Evolutionary conservation across 2,888 invertebrate species (phyloP), one percentile per base, ranked within the genome.

Genomic region (Colletes collaris): DNA sequence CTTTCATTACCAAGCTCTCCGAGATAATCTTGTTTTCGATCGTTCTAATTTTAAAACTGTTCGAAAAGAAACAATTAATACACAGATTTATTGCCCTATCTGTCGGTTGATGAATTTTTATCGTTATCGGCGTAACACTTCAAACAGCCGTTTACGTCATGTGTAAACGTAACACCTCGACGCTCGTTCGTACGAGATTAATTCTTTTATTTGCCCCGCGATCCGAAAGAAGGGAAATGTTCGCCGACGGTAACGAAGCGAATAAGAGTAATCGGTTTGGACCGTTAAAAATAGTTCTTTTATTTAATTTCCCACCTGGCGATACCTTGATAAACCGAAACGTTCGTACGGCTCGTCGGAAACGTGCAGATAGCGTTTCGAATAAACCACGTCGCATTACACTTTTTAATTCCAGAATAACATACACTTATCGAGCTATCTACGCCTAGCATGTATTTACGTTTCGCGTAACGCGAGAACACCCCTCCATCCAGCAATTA

Each of bases 71-170:
- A 63, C 13, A 35, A 50, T 35, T n/a, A 50, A 27, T 8, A 11
- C 16, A 13, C 44, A 27, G 49, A 49, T 27, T 19, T 8, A 50
- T 27, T 13, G 4, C 6, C 16, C 49, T 37, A 27, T 63, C 63
- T 63, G 46, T 19, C n/a, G 10, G 44, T 27, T 55, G 55, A 37
- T 63, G 37, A 10, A 27, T n/a, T 35, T 63, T 35, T 52, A 63
- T 63, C 63, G 27, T 63, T 63, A 63, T 50, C 63, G n/a, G n/a
- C 50, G 50, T 52, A 37, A 63, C 52, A 63, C 63, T n/a, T 63
- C 63, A 63, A 60, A 37, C 46, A 40, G 19, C 40, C 53, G 50
- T 44, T 19, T 44, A 40, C 50, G 5, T 35, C 44, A 11, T n/a
- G 10, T n/a, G 44, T 5, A 52, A 49, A 27, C 27, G 44, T n/a